phyloP scores from a whole-genome alignment of 2,113 vertebrate genomes.

The Rhinoderma darwinii region DNA sequence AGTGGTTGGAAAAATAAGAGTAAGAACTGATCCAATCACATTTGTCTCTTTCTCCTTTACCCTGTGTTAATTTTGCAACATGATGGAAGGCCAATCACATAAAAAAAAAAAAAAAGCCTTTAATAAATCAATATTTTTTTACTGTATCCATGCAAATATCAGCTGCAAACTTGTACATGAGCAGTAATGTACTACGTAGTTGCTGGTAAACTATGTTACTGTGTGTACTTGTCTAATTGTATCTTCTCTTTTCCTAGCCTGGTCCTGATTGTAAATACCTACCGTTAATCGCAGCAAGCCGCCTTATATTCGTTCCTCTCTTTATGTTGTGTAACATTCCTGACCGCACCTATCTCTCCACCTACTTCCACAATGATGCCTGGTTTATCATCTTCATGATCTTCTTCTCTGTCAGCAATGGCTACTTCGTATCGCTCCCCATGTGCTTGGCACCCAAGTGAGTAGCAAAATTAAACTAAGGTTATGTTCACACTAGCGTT shows the following conservation, averaged over 20 bases:
- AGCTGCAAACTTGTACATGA: neutral
- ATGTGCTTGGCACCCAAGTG: constrained; percentile 89
- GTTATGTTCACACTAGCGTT: neutral
- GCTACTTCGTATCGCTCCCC: constrained; percentile 85
- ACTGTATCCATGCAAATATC: neutral
- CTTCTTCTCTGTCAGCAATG: constrained; percentile 81
- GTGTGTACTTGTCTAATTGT: neutral
- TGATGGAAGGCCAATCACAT: neutral
- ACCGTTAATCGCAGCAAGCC: constrained; percentile 75
- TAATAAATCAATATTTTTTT: no score
- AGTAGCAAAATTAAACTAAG: constrained; percentile 61
- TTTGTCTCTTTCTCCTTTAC: no score
- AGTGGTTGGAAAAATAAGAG: no score
- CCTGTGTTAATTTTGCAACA: neutral
- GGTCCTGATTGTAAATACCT: constrained; percentile 73
- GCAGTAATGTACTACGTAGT: neutral
- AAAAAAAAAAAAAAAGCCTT: no score
- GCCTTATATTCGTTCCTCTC: constrained; percentile 81
- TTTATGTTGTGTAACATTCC: constrained; percentile 86
- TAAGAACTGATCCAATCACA: no score
- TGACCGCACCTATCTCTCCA: constrained; percentile 67
- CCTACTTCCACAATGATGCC: constrained; percentile 75
- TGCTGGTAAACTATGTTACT: neutral
- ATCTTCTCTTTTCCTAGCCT: constrained; percentile 69
- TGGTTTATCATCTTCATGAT: constrained; percentile 80